Conservation (phyloP, 2,113 vertebrate genomes). For the Ascaphus truei region DNA sequence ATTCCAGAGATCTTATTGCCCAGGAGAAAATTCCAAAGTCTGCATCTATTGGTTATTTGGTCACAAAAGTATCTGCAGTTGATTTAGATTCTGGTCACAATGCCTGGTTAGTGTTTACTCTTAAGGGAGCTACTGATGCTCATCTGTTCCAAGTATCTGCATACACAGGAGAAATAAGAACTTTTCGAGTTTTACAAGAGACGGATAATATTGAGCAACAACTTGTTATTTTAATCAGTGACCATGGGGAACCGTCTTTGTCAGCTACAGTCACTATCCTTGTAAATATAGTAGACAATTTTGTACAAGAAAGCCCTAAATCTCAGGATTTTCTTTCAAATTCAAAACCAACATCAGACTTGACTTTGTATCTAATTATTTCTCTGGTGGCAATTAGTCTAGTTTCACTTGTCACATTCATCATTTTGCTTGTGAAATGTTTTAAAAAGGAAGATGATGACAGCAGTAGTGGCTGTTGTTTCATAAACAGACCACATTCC, state of each 20-base stretch:
- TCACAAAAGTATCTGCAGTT: conserved; percentile 82
- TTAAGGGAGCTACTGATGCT: conserved; percentile 71
- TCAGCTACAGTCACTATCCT: conserved; percentile 75
- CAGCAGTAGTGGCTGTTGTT: conserved; percentile 52
- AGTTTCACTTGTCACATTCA: conserved; percentile 53
- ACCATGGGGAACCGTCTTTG: conserved; percentile 74
- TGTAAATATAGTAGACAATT: conserved; percentile 71
- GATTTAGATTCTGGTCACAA: conserved; percentile 80
- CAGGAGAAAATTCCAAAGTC: conserved; percentile 67
- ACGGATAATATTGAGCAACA: conserved; percentile 68
- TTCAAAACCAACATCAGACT: conserved; percentile 40
- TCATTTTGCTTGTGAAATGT: conserved; percentile 54
- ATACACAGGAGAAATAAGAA: conserved; percentile 79
- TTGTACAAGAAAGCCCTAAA: conserved; percentile 54
- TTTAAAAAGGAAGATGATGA: conserved; percentile 26
- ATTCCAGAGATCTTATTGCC: conserved; percentile 47
- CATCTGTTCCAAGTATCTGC: conserved; percentile 72
- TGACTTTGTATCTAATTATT: conserved; percentile 56
- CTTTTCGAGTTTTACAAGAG: conserved; percentile 65
- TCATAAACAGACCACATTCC: conserved; percentile 53
- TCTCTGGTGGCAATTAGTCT: conserved; percentile 56
- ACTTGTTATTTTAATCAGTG: conserved; percentile 69
- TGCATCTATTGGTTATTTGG: conserved; percentile 71
- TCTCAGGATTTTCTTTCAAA: conserved; percentile 56
- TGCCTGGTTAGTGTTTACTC: conserved; percentile 76